These are phyloP conservation scores for Anthonomus grandis DNA, from an alignment of 1,140 invertebrate species.

Conservation along the genomic window DNA sequence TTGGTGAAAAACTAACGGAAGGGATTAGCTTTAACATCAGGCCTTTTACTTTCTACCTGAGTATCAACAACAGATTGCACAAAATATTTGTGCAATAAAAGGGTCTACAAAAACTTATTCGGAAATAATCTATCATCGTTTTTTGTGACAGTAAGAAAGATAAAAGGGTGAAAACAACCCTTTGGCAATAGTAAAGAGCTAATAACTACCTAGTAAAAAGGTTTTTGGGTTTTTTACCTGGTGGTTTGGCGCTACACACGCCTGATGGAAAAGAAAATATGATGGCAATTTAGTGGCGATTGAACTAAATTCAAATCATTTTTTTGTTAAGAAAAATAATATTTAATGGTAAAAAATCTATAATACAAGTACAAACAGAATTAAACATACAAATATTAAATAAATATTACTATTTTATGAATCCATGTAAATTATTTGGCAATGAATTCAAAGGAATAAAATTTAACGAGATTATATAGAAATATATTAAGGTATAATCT, in stretches of 20 bases:
- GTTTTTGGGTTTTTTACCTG: conserved; percentile 18
- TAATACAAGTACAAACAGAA: too few relatives aligned
- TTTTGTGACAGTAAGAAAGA: conserved; percentile 15
- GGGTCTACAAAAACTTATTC: conserved; percentile 13
- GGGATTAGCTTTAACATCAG: conserved; percentile 16
- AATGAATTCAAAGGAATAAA: too few relatives aligned
- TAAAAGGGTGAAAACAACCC: conserved; percentile 29
- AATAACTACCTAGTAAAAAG: conserved; percentile 23
- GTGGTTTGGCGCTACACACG: conserved; percentile 13
- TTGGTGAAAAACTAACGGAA: conserved; percentile 19
- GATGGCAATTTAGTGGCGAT: too few relatives aligned
- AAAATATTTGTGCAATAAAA: conserved; percentile 22
- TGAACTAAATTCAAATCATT: too few relatives aligned
- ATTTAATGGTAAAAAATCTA: too few relatives aligned
- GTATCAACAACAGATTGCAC: conserved; percentile 21
- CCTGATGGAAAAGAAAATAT: conserved; percentile 15
- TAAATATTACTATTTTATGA: too few relatives aligned
- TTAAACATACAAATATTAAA: too few relatives aligned
- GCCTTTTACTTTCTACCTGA: conserved; percentile 26
- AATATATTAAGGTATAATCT: too few relatives aligned
- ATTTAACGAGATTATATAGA: too few relatives aligned
- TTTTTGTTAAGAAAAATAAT: too few relatives aligned
- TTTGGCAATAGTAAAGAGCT: conserved; percentile 19
- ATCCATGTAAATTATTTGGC: too few relatives aligned
- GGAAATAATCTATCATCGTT: conserved; percentile 22